These are phyloP conservation scores for Poecilus cupreus DNA, from an alignment of 2,888 invertebrate species.

Conservation along the genomic window DNA sequence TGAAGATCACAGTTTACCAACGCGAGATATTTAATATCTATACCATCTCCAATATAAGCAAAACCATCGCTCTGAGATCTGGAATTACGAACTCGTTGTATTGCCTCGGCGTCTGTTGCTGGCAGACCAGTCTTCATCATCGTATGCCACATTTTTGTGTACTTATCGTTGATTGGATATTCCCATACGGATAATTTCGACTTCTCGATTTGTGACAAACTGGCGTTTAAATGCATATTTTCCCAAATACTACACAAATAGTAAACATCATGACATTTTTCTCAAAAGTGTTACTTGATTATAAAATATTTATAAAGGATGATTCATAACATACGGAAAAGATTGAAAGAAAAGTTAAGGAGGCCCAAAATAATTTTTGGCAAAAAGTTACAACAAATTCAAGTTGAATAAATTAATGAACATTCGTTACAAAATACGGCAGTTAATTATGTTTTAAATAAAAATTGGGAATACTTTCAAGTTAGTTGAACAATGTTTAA, in stretches of 20 bases:
- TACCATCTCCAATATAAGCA: slow-evolving; percentile 86
- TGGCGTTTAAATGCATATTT: background rate
- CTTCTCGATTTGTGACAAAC: slow-evolving; percentile 75
- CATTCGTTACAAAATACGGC: too few species aligned
- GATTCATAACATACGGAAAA: too few species aligned
- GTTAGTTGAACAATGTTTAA: too few species aligned
- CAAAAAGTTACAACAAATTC: too few species aligned
- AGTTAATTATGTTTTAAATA: too few species aligned
- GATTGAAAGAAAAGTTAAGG: too few species aligned
- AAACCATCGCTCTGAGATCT: slow-evolving; percentile 84
- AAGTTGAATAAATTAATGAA: too few species aligned
- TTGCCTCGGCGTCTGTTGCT: slow-evolving; percentile 82
- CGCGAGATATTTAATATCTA: slow-evolving; percentile 82
- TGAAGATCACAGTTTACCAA: slow-evolving; percentile 89
- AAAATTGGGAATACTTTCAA: too few species aligned
- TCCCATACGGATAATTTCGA: slow-evolving; percentile 96
- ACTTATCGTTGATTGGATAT: slow-evolving; percentile 95
- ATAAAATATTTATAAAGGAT: too few species aligned
- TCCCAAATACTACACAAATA: slow-evolving; percentile 23
- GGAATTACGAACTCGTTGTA: slow-evolving; percentile 79
- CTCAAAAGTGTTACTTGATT: too few species aligned
- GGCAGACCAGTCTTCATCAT: slow-evolving; percentile 88
- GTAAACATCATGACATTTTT: too few species aligned
- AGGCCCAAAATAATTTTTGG: too few species aligned
- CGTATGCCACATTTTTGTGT: slow-evolving; percentile 94